phyloP scores from a whole-genome alignment of 2,113 vertebrate genomes.

The Caloenas nicobarica region DNA sequence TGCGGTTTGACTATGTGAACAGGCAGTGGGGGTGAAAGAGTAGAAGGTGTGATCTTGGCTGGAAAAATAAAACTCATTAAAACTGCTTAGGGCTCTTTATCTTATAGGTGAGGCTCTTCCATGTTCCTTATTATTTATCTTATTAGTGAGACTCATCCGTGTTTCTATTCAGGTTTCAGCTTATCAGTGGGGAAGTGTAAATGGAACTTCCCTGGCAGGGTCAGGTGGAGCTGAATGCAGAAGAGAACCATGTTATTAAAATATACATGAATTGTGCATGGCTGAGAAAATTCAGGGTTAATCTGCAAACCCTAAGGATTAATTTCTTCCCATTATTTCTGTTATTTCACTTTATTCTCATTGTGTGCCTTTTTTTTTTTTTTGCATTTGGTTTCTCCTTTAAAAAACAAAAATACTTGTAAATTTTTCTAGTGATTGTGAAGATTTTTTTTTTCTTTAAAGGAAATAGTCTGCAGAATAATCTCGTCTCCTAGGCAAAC shows the following conservation, averaged over 20 bases:
- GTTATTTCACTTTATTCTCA: not conserved
- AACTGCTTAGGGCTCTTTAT: not conserved
- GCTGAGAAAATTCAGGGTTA: not conserved
- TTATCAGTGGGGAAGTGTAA: not conserved
- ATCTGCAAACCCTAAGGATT: not conserved
- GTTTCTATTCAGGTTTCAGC: not conserved
- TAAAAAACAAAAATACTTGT: not conserved
- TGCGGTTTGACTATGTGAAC: not conserved
- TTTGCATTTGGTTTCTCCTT: not conserved
- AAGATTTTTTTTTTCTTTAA: not conserved
- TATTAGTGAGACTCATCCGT: not conserved
- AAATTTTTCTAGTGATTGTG: not conserved
- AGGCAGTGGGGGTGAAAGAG: not conserved
- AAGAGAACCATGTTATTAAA: not conserved
- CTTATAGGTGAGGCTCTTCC: not conserved
- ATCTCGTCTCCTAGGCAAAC: slow-evolving; percentile 12
- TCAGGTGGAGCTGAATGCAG: not conserved
- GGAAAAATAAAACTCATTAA: not conserved
- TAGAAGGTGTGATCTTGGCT: not conserved
- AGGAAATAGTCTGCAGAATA: slow-evolving; percentile 9
- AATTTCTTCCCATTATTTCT: not conserved
- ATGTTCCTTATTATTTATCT: not conserved
- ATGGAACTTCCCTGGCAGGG: not conserved
- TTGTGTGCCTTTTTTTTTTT: not conserved
- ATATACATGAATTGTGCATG: not conserved